A percentile compares a stretch with the other conserved stretches of the same genome.
phyloP scores from a whole-genome alignment of 2,888 invertebrate genomes.

The Cartodere bifasciata region DNA sequence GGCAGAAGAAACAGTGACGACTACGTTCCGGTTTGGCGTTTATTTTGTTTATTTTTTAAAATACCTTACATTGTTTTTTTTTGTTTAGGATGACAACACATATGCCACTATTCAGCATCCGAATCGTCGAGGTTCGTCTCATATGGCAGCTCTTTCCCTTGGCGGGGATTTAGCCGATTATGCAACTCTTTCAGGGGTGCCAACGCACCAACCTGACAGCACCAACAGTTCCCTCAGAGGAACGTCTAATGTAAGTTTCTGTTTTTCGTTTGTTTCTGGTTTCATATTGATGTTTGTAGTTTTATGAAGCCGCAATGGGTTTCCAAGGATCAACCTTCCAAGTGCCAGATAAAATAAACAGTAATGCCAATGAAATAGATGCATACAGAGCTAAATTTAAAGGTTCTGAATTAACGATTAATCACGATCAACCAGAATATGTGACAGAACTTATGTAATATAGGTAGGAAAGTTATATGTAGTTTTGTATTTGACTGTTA shows the following conservation, averaged over 20 bases:
- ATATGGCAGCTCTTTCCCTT: constrained; percentile 33
- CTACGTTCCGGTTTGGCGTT: constrained; percentile 34
- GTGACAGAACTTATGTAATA: constrained; percentile 47
- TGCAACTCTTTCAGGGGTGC: constrained; percentile 45
- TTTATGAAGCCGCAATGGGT: constrained; percentile 49
- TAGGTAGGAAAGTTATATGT: no score
- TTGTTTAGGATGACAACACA: constrained; percentile 54
- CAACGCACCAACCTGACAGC: constrained; percentile 30
- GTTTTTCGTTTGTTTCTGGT: no score
- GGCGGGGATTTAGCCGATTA: constrained; percentile 48
- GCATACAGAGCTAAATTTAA: constrained; percentile 26
- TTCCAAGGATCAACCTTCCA: constrained; percentile 63
- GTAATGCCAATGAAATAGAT: constrained; percentile 20
- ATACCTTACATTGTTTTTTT: constrained; percentile 8
- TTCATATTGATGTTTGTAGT: constrained; percentile 30
- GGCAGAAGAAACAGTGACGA: constrained; percentile 38
- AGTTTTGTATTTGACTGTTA: no score
- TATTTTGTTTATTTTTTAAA: not conserved
- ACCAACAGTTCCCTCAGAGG: constrained; percentile 41
- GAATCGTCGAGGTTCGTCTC: constrained; percentile 35
- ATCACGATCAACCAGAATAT: constrained; percentile 45
- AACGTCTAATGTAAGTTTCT: constrained; percentile 38
- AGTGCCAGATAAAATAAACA: constrained; percentile 41
- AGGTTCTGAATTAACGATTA: constrained; percentile 39
- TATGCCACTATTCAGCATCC: constrained; percentile 71